A percentile compares a stretch with the other conserved stretches of the same genome.
phyloP scores from a whole-genome alignment of 2,888 invertebrate species.

The Heteromyza rotundicornis region DNA sequence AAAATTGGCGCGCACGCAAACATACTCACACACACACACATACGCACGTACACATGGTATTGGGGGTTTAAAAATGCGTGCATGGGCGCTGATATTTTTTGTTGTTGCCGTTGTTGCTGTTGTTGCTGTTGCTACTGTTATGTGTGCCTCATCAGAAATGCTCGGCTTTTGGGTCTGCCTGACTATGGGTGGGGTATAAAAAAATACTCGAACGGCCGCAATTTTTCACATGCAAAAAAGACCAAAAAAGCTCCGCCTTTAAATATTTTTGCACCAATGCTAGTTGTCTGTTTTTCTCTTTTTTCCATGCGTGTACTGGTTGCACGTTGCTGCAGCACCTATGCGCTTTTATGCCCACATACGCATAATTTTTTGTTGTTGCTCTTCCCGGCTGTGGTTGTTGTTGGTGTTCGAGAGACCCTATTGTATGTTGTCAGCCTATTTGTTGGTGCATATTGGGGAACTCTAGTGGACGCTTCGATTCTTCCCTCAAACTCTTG shows the following conservation, averaged over 20 bases:
- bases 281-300: constrained; percentile 57
- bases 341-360: constrained; percentile 17
- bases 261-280: constrained; percentile 58
- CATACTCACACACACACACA: too few relatives aligned
- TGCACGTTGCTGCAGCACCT: constrained; percentile 1
- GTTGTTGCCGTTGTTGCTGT: constrained; percentile 1
- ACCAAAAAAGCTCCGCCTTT: constrained; percentile 61
- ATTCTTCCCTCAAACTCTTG: too few relatives aligned
- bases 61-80: not conserved
- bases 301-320: constrained; percentile 42
- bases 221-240: constrained; percentile 44
- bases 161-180: constrained; percentile 21
- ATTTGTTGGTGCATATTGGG: too few relatives aligned
- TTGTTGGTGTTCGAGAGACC: not conserved
- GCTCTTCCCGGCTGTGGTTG: constrained; percentile 4
- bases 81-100: not conserved
- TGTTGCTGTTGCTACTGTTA: not conserved
- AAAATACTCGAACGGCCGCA: constrained; percentile 1
- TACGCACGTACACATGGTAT: too few relatives aligned
- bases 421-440: too few relatives aligned
- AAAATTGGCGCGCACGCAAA: not conserved
- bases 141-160: too few relatives aligned
- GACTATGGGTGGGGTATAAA: not conserved
- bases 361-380: constrained; percentile 20
- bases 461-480: too few relatives aligned